A percentile compares a stretch with the other conserved stretches of the same genome.
Evolutionary conservation across 2,888 invertebrate species (phyloP).

Genomic region (Acronicta leporina): DNA sequence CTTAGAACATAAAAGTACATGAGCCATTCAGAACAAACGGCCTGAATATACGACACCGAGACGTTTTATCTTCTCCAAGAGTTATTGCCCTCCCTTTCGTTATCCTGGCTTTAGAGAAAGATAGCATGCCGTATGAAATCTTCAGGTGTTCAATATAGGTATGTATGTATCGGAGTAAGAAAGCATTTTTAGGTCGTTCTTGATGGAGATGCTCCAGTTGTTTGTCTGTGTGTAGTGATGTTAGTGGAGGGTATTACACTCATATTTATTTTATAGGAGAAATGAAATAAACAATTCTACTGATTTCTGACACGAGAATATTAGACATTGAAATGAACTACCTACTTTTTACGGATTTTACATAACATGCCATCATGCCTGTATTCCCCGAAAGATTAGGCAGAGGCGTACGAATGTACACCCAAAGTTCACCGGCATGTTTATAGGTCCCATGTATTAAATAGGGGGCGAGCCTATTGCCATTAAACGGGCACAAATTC

Average conservation of each 20-base stretch:
- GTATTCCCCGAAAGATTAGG: too few relatives aligned
- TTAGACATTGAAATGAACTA: too few relatives aligned
- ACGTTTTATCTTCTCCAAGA: slow-evolving; percentile 55
- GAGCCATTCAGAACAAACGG: slow-evolving; percentile 59
- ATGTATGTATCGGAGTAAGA: slow-evolving; percentile 39
- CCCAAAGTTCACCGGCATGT: too few relatives aligned
- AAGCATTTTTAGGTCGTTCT: slow-evolving; percentile 49
- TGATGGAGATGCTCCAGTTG: slow-evolving; percentile 36
- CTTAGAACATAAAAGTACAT: slow-evolving; percentile 58
- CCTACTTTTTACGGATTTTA: too few relatives aligned
- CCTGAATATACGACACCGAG: slow-evolving; percentile 55
- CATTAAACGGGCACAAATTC: too few relatives aligned
- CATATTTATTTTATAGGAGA: too few relatives aligned
- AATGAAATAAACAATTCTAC: too few relatives aligned
- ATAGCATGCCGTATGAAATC: slow-evolving; percentile 40
- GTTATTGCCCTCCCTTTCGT: slow-evolving; percentile 47
- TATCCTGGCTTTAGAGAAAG: slow-evolving; percentile 39
- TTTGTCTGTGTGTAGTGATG: slow-evolving; percentile 28
- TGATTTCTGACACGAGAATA: too few relatives aligned
- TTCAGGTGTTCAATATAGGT: slow-evolving; percentile 51
- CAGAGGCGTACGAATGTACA: too few relatives aligned
- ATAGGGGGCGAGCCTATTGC: too few relatives aligned
- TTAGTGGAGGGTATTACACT: slow-evolving; percentile 23
- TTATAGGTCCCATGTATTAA: too few relatives aligned
- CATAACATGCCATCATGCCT: too few relatives aligned